Evolutionary conservation across 2,888 invertebrate species (phyloP).

Genomic region (Tenthredo mesomela): DNA sequence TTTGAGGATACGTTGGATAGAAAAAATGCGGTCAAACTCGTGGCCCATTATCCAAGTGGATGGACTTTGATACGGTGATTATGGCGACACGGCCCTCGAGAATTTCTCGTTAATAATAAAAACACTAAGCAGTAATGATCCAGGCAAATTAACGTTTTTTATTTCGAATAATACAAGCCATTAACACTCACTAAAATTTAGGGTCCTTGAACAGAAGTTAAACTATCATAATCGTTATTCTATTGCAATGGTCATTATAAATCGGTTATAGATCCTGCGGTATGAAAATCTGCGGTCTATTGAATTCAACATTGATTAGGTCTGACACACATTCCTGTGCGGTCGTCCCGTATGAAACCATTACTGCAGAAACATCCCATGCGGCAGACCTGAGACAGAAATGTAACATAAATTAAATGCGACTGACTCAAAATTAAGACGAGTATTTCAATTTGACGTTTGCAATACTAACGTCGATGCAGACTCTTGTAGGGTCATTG

Average conservation of each 20-base stretch:
- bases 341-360: neutral
- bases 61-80: neutral
- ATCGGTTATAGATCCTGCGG: neutral
- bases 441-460: neutral
- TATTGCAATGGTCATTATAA: neutral
- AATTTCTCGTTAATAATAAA: conserved; percentile 35
- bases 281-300: neutral
- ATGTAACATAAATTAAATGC: neutral
- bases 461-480: conserved; percentile 1
- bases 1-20: too few relatives aligned
- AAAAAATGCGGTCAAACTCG: neutral
- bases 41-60: neutral
- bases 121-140: too few relatives aligned
- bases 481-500: neutral
- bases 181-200: neutral
- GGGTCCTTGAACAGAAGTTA: neutral
- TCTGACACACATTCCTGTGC: neutral
- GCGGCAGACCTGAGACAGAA: neutral
- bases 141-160: neutral
- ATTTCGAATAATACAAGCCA: neutral
- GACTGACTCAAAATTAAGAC: neutral
- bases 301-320: neutral
- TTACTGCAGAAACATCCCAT: neutral
- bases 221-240: neutral
- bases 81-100: neutral